Conservation (phyloP, 1,140 invertebrate species). For the Aphaenogaster floridana region DNA sequence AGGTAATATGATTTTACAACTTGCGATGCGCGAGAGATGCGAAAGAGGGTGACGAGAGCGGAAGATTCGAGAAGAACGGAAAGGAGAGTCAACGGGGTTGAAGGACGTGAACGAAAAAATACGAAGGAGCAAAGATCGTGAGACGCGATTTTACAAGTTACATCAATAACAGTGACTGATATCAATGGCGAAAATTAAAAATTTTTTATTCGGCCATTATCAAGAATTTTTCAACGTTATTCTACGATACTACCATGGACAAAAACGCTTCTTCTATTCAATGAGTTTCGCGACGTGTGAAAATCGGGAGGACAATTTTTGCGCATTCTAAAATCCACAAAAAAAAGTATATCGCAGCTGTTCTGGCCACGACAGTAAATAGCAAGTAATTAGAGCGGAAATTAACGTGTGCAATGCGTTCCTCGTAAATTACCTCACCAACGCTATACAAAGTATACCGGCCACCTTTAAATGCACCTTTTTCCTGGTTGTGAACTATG, state of each 20-base stretch:
- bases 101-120: neutral
- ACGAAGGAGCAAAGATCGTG: neutral
- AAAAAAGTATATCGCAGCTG: neutral
- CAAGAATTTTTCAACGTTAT: neutral
- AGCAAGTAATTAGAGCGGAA: slow-evolving; percentile 34
- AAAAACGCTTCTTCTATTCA: neutral
- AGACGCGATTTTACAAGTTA: neutral
- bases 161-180: neutral
- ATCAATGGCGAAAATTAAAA: neutral
- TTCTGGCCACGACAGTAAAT: slow-evolving; percentile 26
- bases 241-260: neutral
- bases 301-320: slow-evolving; percentile 7
- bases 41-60: slow-evolving; percentile 20
- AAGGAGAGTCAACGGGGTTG: neutral
- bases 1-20: slow-evolving; percentile 52
- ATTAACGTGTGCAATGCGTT: slow-evolving; percentile 24
- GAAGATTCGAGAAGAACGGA: neutral
- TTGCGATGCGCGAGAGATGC: slow-evolving; percentile 5
- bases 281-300: neutral
- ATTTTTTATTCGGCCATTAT: neutral
- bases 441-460: neutral
- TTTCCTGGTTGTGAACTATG: slow-evolving; percentile 11
- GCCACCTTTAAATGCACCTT: neutral
- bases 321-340: neutral
- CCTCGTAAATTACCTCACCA: slow-evolving; percentile 19